These are phyloP conservation scores for Ctenicera cuprea DNA, from an alignment of 2,888 invertebrate species.

Conservation along the genomic window DNA sequence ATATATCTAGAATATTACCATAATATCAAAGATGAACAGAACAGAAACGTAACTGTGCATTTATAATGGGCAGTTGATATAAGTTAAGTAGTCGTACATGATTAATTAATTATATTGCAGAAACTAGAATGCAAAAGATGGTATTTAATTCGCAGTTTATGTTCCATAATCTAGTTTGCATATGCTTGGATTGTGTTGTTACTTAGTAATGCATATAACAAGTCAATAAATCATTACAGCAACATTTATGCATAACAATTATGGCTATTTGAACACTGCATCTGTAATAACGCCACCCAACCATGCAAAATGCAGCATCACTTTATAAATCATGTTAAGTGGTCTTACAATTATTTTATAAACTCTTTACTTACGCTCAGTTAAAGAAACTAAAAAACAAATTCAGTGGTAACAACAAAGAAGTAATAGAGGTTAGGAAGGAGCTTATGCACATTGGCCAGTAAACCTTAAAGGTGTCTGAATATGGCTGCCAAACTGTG, in stretches of 20 bases:
- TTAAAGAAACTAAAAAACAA: no score
- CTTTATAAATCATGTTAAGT: not conserved
- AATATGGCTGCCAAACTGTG: no score
- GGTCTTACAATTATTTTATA: not conserved
- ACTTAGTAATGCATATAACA: slow-evolving; percentile 15
- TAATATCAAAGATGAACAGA: not conserved
- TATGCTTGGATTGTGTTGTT: slow-evolving; percentile 18
- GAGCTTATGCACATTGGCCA: no score
- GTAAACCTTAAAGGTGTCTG: no score
- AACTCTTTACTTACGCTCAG: not conserved
- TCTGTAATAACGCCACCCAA: slow-evolving; percentile 1
- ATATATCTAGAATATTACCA: no score
- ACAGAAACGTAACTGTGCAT: not conserved
- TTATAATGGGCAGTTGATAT: not conserved
- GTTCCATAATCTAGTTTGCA: slow-evolving; percentile 22
- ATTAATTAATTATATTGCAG: not conserved
- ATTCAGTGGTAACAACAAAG: no score
- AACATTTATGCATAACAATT: slow-evolving; percentile 11
- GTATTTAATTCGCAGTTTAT: slow-evolving; percentile 9
- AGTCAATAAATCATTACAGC: slow-evolving; percentile 15
- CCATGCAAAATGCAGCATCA: not conserved
- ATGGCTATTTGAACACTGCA: not conserved
- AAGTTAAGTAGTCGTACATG: not conserved
- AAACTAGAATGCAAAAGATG: slow-evolving; percentile 6
- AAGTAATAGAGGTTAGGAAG: no score